Conservation (phyloP, 2,797 vertebrate species). For the Argentina silus region DNA sequence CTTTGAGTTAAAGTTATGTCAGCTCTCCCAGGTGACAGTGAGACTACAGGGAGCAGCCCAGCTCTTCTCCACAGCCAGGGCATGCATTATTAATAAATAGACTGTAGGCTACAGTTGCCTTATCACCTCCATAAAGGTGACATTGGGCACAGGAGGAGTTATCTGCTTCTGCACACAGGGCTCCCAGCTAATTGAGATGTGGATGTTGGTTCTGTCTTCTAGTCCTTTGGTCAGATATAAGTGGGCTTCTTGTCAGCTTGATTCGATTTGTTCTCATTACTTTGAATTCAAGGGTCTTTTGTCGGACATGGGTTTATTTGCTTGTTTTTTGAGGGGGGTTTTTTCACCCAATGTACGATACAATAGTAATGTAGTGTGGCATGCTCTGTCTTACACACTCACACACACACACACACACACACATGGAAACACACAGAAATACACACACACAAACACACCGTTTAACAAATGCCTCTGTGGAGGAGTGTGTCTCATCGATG, state of each 20-base stretch:
- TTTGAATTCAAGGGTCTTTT: neutral
- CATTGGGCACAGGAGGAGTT: slow-evolving; percentile 60
- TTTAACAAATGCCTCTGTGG: slow-evolving; percentile 47
- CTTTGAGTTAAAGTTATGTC: slow-evolving; percentile 1
- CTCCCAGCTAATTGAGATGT: slow-evolving; percentile 17
- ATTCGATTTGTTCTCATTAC: neutral
- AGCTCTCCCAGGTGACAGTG: slow-evolving; percentile 1
- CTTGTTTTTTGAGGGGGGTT: neutral
- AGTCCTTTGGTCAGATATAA: neutral
- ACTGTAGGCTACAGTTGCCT: slow-evolving; percentile 22
- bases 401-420: slow-evolving; percentile 1
- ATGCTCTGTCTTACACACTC: slow-evolving; percentile 2
- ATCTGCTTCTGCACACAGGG: slow-evolving; percentile 34
- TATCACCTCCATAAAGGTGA: slow-evolving; percentile 52
- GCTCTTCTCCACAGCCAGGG: neutral
- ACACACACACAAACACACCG: slow-evolving; percentile 28
- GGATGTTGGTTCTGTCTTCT: neutral
- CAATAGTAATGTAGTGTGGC: neutral
- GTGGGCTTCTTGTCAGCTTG: neutral
- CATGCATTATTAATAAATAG: slow-evolving; percentile 49
- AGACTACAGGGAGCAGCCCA: slow-evolving; percentile 1
- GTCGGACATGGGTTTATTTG: neutral
- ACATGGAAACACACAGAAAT: slow-evolving; percentile 23
- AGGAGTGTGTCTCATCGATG: slow-evolving; percentile 47
- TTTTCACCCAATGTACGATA: neutral